Evolutionary conservation across 2,888 invertebrate species (phyloP).

Genomic region (Thymelicus acteon): DNA sequence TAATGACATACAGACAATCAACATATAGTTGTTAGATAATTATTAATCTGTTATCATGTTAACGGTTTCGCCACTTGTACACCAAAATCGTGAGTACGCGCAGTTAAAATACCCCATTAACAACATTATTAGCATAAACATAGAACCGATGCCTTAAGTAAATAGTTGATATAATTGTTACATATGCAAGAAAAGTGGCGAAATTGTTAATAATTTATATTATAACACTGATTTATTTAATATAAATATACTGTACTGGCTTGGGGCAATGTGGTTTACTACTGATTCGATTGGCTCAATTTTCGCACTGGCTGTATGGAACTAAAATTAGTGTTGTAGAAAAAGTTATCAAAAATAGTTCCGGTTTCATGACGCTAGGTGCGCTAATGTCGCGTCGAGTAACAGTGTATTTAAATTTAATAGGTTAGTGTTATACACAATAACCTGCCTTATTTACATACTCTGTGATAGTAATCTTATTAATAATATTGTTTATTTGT

Average conservation of each 20-base stretch:
- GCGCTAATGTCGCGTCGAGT: not conserved
- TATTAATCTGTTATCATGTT: not conserved
- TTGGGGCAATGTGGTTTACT: too few relatives aligned
- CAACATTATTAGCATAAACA: too few relatives aligned
- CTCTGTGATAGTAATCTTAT: conserved; percentile 41
- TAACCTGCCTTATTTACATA: conserved; percentile 16
- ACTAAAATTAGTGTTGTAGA: too few relatives aligned
- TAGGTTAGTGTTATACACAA: not conserved
- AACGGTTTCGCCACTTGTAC: not conserved
- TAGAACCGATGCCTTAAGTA: too few relatives aligned
- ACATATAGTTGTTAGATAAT: not conserved
- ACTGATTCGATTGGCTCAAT: too few relatives aligned
- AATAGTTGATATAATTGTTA: too few relatives aligned
- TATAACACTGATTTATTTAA: too few relatives aligned
- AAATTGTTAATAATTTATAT: too few relatives aligned
- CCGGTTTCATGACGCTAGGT: not conserved
- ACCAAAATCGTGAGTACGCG: not conserved
- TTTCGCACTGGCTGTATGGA: too few relatives aligned
- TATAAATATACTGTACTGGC: too few relatives aligned
- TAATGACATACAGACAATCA: not conserved
- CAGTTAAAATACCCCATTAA: too few relatives aligned
- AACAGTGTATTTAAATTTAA: not conserved
- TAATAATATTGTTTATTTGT: conserved; percentile 39
- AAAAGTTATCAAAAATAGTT: not conserved
- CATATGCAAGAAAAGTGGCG: too few relatives aligned